Conservation (phyloP, 2,113 vertebrate genomes). For the Pelmatolapia mariae region DNA sequence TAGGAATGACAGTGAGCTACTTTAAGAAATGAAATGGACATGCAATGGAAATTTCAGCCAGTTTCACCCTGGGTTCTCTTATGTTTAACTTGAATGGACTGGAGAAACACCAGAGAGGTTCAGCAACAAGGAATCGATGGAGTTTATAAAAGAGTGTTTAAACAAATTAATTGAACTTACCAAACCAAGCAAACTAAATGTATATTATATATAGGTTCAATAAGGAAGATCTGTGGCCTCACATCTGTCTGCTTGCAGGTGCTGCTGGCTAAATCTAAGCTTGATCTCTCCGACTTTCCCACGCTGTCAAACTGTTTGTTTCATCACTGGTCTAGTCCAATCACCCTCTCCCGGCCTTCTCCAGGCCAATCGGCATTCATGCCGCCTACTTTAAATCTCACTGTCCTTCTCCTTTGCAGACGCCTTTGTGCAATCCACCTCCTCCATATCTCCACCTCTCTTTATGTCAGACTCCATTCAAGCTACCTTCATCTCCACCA, state of each 20-base stretch:
- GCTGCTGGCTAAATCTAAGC: fast-evolving
- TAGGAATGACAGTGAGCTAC: not conserved
- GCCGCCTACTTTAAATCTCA: not conserved
- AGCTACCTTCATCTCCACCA: not conserved
- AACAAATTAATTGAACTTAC: not conserved
- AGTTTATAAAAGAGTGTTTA: not conserved
- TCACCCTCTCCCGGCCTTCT: not conserved
- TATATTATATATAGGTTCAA: not conserved
- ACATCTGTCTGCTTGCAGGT: not conserved
- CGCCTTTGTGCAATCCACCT: fast-evolving
- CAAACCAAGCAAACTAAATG: not conserved
- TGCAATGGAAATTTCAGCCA: not conserved
- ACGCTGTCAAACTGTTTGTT: not conserved
- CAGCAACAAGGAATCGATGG: not conserved
- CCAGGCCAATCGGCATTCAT: not conserved
- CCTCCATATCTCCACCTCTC: not conserved
- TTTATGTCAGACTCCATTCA: not conserved
- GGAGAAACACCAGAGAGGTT: not conserved
- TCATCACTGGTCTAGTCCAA: not conserved
- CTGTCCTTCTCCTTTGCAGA: fast-evolving
- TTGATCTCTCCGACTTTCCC: not conserved
- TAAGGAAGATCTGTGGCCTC: not conserved
- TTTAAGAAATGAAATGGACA: not conserved
- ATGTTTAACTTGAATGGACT: not conserved
- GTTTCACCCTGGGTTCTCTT: not conserved